Conservation (phyloP, 2,888 invertebrate species). For the Luperina testacea region DNA sequence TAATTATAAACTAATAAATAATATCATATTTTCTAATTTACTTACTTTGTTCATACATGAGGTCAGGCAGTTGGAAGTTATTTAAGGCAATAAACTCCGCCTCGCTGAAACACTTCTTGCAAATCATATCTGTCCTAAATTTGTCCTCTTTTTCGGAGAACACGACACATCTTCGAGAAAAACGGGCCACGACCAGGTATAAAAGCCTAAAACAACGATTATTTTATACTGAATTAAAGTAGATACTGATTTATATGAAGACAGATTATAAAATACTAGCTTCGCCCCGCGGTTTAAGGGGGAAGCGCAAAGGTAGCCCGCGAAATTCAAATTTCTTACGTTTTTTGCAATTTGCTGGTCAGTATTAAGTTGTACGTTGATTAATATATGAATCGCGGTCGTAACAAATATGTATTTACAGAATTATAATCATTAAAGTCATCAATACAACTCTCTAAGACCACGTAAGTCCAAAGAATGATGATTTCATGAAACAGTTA, state of each 20-base stretch:
- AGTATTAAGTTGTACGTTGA: too few relatives aligned
- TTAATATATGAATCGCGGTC: too few relatives aligned
- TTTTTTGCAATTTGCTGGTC: too few relatives aligned
- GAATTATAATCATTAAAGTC: too few relatives aligned
- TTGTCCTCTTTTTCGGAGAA: conserved; percentile 68
- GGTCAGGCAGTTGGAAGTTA: conserved; percentile 67
- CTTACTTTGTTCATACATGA: conserved; percentile 80
- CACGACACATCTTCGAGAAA: conserved; percentile 69
- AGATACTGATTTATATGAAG: not conserved
- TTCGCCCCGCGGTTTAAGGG: too few relatives aligned
- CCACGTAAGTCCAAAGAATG: too few relatives aligned
- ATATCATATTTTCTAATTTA: conserved; percentile 3
- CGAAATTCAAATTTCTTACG: too few relatives aligned
- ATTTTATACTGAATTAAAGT: not conserved
- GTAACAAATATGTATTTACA: too few relatives aligned
- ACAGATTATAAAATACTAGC: not conserved
- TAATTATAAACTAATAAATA: not conserved
- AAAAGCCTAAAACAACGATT: conserved; percentile 64
- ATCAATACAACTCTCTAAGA: too few relatives aligned
- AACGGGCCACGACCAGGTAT: conserved; percentile 61
- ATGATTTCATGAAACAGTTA: too few relatives aligned
- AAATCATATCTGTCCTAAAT: conserved; percentile 60
- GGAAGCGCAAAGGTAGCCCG: too few relatives aligned
- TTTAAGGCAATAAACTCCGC: conserved; percentile 70
- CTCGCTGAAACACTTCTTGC: conserved; percentile 69